Evolutionary conservation across 1,140 invertebrate genomes (phyloP), one percentile per base, ranked within the genome.

Genomic region (Drosophila serrata): DNA sequence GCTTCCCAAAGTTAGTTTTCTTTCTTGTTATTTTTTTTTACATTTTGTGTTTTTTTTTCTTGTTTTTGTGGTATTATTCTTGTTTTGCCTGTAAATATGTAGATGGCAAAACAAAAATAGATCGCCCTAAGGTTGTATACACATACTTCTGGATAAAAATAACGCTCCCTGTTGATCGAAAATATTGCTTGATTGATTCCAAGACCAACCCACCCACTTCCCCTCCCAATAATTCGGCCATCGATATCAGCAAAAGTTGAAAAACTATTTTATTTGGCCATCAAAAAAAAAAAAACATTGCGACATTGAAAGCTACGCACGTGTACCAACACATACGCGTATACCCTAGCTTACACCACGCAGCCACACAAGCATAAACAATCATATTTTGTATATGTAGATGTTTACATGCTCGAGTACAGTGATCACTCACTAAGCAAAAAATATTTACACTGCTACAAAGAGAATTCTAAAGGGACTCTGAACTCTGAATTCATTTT

Each of bases 261-360:
- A 56, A 45, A 68, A 48, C 62, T 45, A 68, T 6, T 61, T 39
- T 35, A 75, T 62, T 75, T 75, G 57, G 46, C 57, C 46, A 45
- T 33, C 70, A 61, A 12, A 15, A 22, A 15, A 22, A 15, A 53
- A 9, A 35, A 37, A 55, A 55, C 35, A 49, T 72, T 49, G 69
- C 67, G 69, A 59, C 69, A 73, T 73, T 73, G 69, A 73, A 72
- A 73, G 31, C 29, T 19, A 37, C 42, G 69, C 69, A 73, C 69
- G 69, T 73, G 69, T 49, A 72, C 43, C 31, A 17, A 70, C 51
- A 72, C 69, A 59, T 9, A 59, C 19, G n/a, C 35, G 7, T 4
- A 6, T 29, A 11, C 15, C 22, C 39, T 55, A 45, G 42, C 13
- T 70, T 33, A 70, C 49, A 70, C n/a, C 11, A 56, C 9, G 6